Percentiles rank a stretch among this genome's conserved stretches.
Evolutionary conservation across 2,888 invertebrate species (phyloP).

Genomic region (Ophioninae sp.): DNA sequence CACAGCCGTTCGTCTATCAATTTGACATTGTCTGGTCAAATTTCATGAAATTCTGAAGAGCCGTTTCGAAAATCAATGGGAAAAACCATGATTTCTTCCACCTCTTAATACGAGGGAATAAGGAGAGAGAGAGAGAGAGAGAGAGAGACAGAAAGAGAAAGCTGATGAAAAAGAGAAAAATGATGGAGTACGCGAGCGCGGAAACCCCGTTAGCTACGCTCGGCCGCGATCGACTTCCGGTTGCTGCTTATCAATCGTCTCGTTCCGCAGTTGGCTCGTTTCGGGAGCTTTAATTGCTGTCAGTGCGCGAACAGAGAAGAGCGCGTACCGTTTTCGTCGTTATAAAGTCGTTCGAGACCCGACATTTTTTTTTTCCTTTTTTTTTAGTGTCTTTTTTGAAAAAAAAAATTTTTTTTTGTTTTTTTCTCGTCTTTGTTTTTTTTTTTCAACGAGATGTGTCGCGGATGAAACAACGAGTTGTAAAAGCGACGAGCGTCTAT

Average conservation of each 20-base stretch:
- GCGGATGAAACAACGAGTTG: slow-evolving; percentile 1
- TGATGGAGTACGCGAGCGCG: slow-evolving; percentile 30
- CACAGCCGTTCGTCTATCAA: too few relatives aligned
- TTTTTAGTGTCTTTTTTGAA: too few relatives aligned
- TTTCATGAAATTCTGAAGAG: too few relatives aligned
- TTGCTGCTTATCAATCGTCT: slow-evolving; percentile 76
- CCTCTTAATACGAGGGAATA: too few relatives aligned
- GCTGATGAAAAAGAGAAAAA: slow-evolving; percentile 25
- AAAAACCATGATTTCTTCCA: too few relatives aligned
- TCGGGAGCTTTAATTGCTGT: slow-evolving; percentile 71
- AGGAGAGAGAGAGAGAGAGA: slow-evolving; percentile 2
- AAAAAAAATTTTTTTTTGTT: neutral
- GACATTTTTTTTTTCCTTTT: neutral
- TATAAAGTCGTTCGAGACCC: slow-evolving; percentile 43
- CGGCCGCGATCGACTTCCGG: slow-evolving; percentile 76
- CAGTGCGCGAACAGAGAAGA: slow-evolving; percentile 28
- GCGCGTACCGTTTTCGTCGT: slow-evolving; percentile 47
- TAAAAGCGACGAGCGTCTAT: slow-evolving; percentile 33
- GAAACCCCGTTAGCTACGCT: slow-evolving; percentile 70
- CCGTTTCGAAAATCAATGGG: too few relatives aligned
- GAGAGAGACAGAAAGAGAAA: neutral
- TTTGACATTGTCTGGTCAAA: too few relatives aligned
- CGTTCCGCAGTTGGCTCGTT: slow-evolving; percentile 74
- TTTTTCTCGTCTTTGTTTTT: neutral
- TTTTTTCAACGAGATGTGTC: slow-evolving; percentile 37